These are phyloP conservation scores for Sturnus vulgaris DNA, from an alignment of 2,113 vertebrate genomes.

Conservation along the genomic window DNA sequence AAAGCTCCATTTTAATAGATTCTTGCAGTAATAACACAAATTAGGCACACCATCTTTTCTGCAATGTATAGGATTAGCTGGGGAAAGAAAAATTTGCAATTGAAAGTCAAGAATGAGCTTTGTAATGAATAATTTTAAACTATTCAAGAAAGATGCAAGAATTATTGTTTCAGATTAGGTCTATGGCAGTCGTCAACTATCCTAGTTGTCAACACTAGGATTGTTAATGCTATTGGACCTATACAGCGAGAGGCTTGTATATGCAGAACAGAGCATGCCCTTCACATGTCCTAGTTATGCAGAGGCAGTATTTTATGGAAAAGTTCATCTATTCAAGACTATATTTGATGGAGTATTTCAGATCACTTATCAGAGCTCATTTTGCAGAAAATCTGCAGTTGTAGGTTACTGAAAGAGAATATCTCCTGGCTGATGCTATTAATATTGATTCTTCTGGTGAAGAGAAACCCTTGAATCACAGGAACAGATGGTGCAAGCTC, in stretches of 20 bases:
- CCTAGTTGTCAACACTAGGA: neutral
- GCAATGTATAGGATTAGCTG: neutral
- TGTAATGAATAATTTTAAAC: neutral
- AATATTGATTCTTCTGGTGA: neutral
- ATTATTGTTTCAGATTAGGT: neutral
- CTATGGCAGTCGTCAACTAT: too few relatives aligned
- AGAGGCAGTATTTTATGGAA: neutral
- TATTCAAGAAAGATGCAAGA: neutral
- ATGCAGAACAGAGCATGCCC: neutral
- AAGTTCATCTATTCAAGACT: neutral
- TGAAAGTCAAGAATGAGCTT: neutral
- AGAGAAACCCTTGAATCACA: neutral
- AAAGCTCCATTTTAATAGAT: constrained; percentile 25
- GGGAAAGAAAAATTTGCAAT: neutral
- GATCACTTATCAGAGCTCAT: neutral
- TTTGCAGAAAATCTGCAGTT: neutral
- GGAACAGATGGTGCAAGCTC: neutral
- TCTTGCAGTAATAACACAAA: constrained; percentile 16
- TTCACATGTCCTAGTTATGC: neutral
- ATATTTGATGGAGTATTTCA: neutral
- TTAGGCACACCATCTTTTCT: neutral
- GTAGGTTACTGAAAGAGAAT: neutral
- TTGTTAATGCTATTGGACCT: neutral
- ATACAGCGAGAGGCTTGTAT: neutral
- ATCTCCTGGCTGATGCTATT: neutral